Percentiles rank a stretch among this genome's conserved stretches.
These are phyloP conservation scores for western clawed frog (Xenopus tropicalis) DNA, from an alignment of 2,113 vertebrate genomes.

Conservation along the genomic window DNA sequence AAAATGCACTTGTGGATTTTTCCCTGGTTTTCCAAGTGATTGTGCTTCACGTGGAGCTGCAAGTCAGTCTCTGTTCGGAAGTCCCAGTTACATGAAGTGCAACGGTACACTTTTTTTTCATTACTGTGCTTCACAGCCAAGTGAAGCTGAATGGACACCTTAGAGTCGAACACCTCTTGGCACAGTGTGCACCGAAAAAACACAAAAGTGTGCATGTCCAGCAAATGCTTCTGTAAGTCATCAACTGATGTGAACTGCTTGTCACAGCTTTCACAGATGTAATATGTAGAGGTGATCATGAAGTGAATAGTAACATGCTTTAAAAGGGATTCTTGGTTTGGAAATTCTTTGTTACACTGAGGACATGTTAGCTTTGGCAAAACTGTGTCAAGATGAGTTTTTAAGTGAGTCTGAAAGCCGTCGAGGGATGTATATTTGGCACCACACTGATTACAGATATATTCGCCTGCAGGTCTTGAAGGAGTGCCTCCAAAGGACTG, in stretches of 20 bases:
- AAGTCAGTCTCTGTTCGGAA: conserved; percentile 93
- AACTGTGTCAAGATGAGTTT: conserved; percentile 89
- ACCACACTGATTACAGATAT: conserved; percentile 94
- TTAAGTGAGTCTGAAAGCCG: conserved; percentile 94
- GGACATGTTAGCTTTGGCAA: conserved; percentile 91
- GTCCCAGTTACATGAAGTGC: conserved; percentile 97
- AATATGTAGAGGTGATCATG: conserved; percentile 95
- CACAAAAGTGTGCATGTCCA: conserved; percentile 98
- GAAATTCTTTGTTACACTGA: conserved; percentile 98
- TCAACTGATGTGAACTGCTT: conserved; percentile 98
- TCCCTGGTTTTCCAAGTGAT: conserved; percentile 92
- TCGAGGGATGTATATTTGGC: conserved; percentile 92
- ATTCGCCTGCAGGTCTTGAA: conserved; percentile 81
- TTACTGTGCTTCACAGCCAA: conserved; percentile 97
- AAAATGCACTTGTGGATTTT: conserved; percentile 93
- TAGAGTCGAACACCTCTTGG: conserved; percentile 97
- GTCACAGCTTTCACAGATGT: conserved; percentile 97
- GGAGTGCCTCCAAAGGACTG: conserved; percentile 76
- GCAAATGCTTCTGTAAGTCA: conserved; percentile 94
- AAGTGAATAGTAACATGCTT: conserved; percentile 97
- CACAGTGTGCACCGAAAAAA: conserved; percentile 97
- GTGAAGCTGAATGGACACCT: conserved; percentile 96
- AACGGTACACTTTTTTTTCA: conserved; percentile 94
- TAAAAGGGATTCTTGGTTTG: conserved; percentile 91
- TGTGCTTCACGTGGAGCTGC: conserved; percentile 94